Evolutionary conservation across 2,888 invertebrate species (phyloP), one percentile per base, ranked within the genome.

Genomic region (Auanema freiburgensis): DNA sequence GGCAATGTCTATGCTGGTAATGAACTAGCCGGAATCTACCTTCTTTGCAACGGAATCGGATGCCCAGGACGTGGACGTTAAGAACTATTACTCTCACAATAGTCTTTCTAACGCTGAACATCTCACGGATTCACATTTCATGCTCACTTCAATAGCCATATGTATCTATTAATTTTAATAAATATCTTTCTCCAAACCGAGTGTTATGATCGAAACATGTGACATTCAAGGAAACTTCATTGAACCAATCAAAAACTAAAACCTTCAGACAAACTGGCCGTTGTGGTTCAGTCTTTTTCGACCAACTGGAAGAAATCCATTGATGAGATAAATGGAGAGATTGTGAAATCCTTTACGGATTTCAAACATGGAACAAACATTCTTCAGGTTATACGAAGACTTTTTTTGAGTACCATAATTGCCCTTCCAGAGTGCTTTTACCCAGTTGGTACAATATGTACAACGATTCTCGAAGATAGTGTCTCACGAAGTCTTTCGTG

Each of bases 391-490:
- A 42, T 18, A 16, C 3, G n/a, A 18, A 5, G 18, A 46, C 43
- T 54, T 23, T n/a, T 44, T 44, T 11, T 24, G 44, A 50, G 54
- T 0, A 46, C 23, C 55, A 25, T 10, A 50, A 49, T 40, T 14
- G n/a, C 11, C 8, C 46, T 83, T 84, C 59, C 83, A 88, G 87
- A 89, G 93, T 83, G 92, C 95, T 0, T 88, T 98, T 78, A 93
- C 94, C 0, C 93, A 94, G 84, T 88, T 98, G 65, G 92, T 98
- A 65, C 94, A 97, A 85, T 97, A 97, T 87, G 97, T 98, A 85
- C 93, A 97, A 85, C 89, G 94, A 79, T 95, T 98, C 85, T 93
- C 93, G 78, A 96, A 97, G 85, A 88, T 97, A 23, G 86, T 98
- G 23, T 90, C 92, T 10, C 92, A 93, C 18, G 85, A 85, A 61